Base-by-base conservation (phyloP, 2,888 invertebrate genomes). In the Gandaritis pyraliata region DNA sequence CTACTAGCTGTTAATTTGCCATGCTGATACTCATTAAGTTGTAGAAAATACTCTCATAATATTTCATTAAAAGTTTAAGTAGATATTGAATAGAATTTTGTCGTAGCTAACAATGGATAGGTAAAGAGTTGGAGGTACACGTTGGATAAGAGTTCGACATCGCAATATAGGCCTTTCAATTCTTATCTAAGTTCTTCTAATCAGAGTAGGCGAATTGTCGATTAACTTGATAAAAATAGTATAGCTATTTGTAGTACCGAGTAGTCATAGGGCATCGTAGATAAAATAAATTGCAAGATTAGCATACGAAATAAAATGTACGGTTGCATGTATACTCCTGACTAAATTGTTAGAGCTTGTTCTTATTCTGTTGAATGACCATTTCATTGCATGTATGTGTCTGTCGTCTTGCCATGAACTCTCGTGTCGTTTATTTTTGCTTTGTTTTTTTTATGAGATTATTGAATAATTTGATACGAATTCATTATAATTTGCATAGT, bases 361-460 rank as follows among this genome's bases (percentile, higher is more conserved):
- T 76, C 67, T 76, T 76, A 80, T 84, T 74, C 71, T 84, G 53
- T 84, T 81, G 79, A 82, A 82, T 85, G 76, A 78, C 75, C 80
- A 78, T 80, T 74, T 78, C 81, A 83, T 83, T 85, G 89, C 89
- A 89, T 89, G 88, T 82, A 76, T 73, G 74, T 87, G 80, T 85
- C 70, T 70, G 70, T 79, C 68, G 59, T 54, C 38, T 67, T 64
- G 46, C 71, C 72, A 68, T 68, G 76, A 81, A 81, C 79, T 77
- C 76, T 72, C 77, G 74, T 79, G 82, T 81, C 83, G 80, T 78
- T 75, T 69, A 62, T 68, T 64, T 63, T 2, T 29, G 12, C 12
- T 33, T 33, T 6, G 7, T 33, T 29, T 29, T 33, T 33, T 33
- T 33, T 33, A 10, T 11, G 8, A 33, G 10, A 10, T 10, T 5